A percentile compares a stretch with the other conserved stretches of the same genome.
phyloP scores from a whole-genome alignment of 1,140 invertebrate species.

The Aricia agestis region DNA sequence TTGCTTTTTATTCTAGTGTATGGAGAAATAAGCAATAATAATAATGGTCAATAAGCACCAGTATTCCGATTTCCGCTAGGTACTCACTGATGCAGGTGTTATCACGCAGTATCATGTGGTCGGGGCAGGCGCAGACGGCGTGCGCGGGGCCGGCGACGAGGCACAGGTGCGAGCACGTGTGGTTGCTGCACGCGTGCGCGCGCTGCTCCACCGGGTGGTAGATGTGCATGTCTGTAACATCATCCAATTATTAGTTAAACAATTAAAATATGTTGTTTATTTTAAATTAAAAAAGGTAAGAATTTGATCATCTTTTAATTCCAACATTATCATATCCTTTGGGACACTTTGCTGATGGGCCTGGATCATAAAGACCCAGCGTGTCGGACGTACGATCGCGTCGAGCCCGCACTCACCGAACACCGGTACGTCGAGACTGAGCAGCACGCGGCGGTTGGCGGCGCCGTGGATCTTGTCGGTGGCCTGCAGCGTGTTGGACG shows the following conservation, averaged over 20 bases:
- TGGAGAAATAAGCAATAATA: too few species aligned
- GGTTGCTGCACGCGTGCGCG: constrained; percentile 82
- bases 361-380: too few species aligned
- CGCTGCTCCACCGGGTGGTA: constrained; percentile 79
- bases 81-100: constrained; percentile 42
- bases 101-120: constrained; percentile 78
- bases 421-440: constrained; percentile 68
- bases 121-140: constrained; percentile 87
- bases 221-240: constrained; percentile 76
- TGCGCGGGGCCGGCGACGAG: constrained; percentile 79
- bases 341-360: too few species aligned
- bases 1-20: too few species aligned
- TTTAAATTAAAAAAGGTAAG: neutral
- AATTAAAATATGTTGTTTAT: too few species aligned
- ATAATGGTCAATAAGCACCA: too few species aligned
- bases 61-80: neutral
- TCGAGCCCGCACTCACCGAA: constrained; percentile 43
- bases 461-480: constrained; percentile 83
- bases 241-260: neutral
- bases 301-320: too few species aligned
- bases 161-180: constrained; percentile 88
- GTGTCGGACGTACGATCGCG: too few species aligned
- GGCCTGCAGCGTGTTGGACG: constrained; percentile 78
- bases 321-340: too few species aligned
- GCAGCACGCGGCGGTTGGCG: constrained; percentile 76